These are phyloP conservation scores for Hypomesus transpacificus DNA, from an alignment of 2,113 vertebrate species.

Conservation along the genomic window DNA sequence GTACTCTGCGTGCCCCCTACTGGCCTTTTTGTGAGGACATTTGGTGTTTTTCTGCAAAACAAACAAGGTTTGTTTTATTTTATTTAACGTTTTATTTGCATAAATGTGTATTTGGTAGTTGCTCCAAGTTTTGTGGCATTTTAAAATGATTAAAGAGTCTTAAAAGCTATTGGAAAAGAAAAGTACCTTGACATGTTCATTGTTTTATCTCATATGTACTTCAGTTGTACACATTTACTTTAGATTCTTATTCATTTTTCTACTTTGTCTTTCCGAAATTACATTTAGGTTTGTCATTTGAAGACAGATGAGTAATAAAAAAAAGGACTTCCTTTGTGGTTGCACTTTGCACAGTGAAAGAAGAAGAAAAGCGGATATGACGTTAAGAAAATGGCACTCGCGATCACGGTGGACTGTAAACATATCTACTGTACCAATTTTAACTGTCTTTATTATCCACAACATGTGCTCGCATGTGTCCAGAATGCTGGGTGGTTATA, in stretches of 20 bases:
- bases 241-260: no score
- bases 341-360: conserved; percentile 6
- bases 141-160: no score
- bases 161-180: no score
- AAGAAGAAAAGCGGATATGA: conserved; percentile 48
- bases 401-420: conserved; percentile 62
- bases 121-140: no score
- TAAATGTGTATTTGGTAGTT: background rate
- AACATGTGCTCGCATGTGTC: conserved; percentile 63
- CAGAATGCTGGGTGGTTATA: conserved; percentile 53
- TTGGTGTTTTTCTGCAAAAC: no score
- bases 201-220: no score
- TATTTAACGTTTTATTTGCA: background rate
- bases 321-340: background rate
- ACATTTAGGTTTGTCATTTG: no score
- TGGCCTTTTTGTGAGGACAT: background rate
- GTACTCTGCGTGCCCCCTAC: conserved; percentile 20
- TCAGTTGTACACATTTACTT: no score
- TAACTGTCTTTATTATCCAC: conserved; percentile 70
- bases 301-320: no score
- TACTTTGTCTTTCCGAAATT: no score
- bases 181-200: no score
- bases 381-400: conserved; percentile 63
- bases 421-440: conserved; percentile 57
- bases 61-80: no score